Evolutionary conservation across 2,888 invertebrate genomes (phyloP).

Genomic region (Lypha dubia): DNA sequence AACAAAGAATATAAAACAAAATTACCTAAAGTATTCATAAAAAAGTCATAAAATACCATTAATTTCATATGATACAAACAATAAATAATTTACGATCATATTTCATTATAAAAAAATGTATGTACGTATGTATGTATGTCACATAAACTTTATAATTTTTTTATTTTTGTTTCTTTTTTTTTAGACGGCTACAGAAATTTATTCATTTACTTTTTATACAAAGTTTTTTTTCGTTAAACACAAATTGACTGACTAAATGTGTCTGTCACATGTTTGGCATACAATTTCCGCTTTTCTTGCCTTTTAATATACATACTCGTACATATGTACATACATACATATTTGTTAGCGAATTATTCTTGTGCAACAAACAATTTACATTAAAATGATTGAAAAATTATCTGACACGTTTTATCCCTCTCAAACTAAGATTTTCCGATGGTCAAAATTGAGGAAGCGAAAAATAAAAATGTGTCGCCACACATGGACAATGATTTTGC

Average conservation of each 20-base stretch:
- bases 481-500: neutral
- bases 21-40: constrained; percentile 25
- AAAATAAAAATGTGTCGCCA: neutral
- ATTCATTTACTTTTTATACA: neutral
- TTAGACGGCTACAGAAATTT: neutral
- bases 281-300: constrained; percentile 25
- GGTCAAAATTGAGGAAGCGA: neutral
- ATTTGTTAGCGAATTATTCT: constrained; percentile 12
- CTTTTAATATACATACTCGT: too few relatives aligned
- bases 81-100: constrained; percentile 45
- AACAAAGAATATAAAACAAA: neutral
- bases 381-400: constrained; percentile 11
- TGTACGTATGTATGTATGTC: too few relatives aligned
- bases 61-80: constrained; percentile 51
- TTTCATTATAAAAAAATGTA: constrained; percentile 9
- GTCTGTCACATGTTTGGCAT: constrained; percentile 29
- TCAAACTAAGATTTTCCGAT: neutral
- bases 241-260: constrained; percentile 42
- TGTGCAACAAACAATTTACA: constrained; percentile 15
- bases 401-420: neutral
- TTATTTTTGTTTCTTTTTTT: too few relatives aligned
- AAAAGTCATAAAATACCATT: constrained; percentile 43
- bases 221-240: constrained; percentile 35
- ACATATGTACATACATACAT: too few relatives aligned
- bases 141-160: constrained; percentile 24